Evolutionary conservation across 30 jellyfish, hydroid and myxozoan genomes (phyloP).

Genomic region (Calvadosia cruxmelitensis): DNA sequence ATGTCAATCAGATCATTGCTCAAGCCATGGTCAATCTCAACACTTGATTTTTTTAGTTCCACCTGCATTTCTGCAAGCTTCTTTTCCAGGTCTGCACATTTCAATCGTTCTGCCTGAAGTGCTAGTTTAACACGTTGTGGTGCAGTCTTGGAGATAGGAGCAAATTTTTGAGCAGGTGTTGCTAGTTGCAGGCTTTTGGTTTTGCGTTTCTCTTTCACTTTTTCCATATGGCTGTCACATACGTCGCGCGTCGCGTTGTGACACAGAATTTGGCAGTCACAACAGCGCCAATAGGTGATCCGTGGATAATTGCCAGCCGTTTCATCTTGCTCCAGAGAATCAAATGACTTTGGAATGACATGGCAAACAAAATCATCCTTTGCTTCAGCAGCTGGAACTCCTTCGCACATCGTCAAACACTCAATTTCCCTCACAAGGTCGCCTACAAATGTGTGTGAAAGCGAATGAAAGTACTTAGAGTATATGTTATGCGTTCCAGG

Average conservation of each 20-base stretch:
- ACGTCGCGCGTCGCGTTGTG: too few species aligned
- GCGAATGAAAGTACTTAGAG: too few species aligned
- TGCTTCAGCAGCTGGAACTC: neutral
- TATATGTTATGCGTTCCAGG: too few species aligned
- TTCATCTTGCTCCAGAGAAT: neutral
- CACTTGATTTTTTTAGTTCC: too few species aligned
- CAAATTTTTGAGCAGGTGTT: constrained; percentile 5
- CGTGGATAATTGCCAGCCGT: neutral
- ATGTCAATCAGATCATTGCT: too few species aligned
- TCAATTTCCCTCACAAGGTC: neutral
- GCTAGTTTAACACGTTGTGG: constrained; percentile 5
- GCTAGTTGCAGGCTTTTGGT: too few species aligned
- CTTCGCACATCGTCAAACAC: neutral
- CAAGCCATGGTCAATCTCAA: too few species aligned
- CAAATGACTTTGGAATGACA: neutral
- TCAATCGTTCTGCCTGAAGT: neutral
- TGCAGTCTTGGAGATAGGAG: neutral
- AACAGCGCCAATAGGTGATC: neutral
- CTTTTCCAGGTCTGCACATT: neutral
- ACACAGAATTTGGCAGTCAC: too few species aligned
- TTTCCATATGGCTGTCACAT: constrained; percentile 1
- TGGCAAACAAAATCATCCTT: neutral
- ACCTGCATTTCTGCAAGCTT: too few species aligned
- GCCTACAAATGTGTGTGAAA: too few species aligned
- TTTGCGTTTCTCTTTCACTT: neutral